Percentiles rank a stretch among this genome's conserved stretches.
Evolutionary conservation across 2,113 vertebrate genomes (phyloP).

Genomic region (Gadus macrocephalus): DNA sequence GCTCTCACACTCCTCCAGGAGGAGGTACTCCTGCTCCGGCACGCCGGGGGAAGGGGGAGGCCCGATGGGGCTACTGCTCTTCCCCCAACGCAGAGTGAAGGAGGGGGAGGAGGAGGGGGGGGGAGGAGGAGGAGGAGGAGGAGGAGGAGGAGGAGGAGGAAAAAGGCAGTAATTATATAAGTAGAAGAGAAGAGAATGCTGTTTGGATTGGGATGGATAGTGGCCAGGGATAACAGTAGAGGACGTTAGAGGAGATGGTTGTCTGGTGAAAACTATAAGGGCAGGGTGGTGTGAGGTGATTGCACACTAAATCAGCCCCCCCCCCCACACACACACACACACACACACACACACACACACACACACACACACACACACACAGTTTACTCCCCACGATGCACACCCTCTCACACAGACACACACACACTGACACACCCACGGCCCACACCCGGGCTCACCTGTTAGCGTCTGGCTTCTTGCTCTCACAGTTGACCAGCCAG

Average conservation of each 20-base stretch:
- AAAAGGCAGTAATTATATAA: conserved; percentile 21
- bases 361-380: conserved; percentile 3
- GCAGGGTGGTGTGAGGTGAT: too few relatives aligned
- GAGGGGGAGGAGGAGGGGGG: conserved; percentile 42
- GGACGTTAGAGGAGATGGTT: too few relatives aligned
- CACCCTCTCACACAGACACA: neutral
- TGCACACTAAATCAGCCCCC: neutral
- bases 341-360: neutral
- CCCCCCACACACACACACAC: neutral
- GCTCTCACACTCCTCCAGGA: conserved; percentile 98
- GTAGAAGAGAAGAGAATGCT: neutral
- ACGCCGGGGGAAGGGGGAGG: conserved; percentile 80
- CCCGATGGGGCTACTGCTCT: conserved; percentile 74
- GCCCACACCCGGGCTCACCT: conserved; percentile 71
- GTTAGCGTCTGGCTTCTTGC: conserved; percentile 92
- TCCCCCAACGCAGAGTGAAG: conserved; percentile 31
- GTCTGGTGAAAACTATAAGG: too few relatives aligned
- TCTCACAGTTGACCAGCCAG: conserved; percentile 95
- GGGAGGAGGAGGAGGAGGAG: conserved; percentile 22
- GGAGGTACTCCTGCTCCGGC: conserved; percentile 89
- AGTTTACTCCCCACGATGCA: neutral
- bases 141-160: conserved; percentile 19
- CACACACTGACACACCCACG: neutral
- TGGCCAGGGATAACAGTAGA: too few relatives aligned
- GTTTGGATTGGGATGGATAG: conserved; percentile 9